A percentile compares a stretch with the other conserved stretches of the same genome.
These are phyloP conservation scores for Drosophila paramelanica DNA, from an alignment of 2,888 invertebrate species.

Conservation along the genomic window DNA sequence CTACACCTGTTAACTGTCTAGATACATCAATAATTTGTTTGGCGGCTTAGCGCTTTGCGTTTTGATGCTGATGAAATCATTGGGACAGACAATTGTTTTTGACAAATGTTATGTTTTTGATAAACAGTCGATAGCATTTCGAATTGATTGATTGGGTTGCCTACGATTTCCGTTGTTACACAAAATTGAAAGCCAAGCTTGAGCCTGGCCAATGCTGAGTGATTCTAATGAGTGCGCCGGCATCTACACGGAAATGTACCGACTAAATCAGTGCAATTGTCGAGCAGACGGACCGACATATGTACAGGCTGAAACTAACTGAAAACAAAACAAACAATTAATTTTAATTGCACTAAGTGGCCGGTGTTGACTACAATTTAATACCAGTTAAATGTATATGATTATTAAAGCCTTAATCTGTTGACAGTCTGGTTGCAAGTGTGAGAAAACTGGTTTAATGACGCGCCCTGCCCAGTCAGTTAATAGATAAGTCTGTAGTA, in stretches of 20 bases:
- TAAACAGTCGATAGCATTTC: conserved; percentile 2
- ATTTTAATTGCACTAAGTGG: conserved; percentile 53
- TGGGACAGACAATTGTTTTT: conserved; percentile 6
- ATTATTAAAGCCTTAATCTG: conserved; percentile 51
- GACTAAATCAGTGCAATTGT: conserved; percentile 11
- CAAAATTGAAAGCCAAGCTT: background rate
- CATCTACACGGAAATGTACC: conserved; percentile 51
- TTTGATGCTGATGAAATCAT: conserved; percentile 24
- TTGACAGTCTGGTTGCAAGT: conserved; percentile 35
- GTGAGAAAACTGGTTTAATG: conserved; percentile 64
- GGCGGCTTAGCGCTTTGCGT: conserved; percentile 68
- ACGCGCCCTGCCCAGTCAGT: conserved; percentile 19
- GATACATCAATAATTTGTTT: conserved; percentile 23
- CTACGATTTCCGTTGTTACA: conserved; percentile 11
- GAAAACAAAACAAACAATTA: conserved; percentile 45
- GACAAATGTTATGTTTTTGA: conserved; percentile 15
- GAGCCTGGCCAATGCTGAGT: background rate
- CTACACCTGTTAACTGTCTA: conserved; percentile 11
- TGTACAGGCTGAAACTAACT: background rate
- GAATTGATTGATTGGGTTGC: conserved; percentile 24
- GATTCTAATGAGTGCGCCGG: conserved; percentile 23
- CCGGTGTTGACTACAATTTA: conserved; percentile 36
- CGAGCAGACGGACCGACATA: background rate
- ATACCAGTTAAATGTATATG: conserved; percentile 58
- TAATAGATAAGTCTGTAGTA: conserved; percentile 30